Conservation (phyloP, 2,797 vertebrate genomes). For the Austrolebias charrua region DNA sequence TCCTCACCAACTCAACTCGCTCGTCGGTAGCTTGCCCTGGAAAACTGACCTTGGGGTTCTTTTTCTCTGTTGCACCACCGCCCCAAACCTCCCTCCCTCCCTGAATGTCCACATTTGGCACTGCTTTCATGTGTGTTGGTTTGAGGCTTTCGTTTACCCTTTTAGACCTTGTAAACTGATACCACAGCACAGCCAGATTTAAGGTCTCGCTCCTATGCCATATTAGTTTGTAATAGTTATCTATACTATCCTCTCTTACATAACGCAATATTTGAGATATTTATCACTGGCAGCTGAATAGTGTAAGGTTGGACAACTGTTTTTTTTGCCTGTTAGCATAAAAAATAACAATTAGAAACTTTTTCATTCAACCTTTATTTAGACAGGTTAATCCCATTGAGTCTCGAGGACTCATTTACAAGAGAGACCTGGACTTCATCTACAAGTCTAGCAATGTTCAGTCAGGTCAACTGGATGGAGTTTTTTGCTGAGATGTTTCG, state of each 20-base stretch:
- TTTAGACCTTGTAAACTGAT: slow-evolving; percentile 49
- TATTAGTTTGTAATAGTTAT: slow-evolving; percentile 1
- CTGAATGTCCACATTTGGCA: slow-evolving; percentile 49
- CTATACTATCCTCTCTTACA: background rate
- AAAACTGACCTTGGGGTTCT: slow-evolving; percentile 72
- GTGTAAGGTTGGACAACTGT: too few species aligned
- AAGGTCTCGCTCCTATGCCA: slow-evolving; percentile 7
- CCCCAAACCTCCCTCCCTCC: slow-evolving; percentile 27
- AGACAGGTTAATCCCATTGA: too few species aligned
- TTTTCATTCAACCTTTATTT: too few species aligned
- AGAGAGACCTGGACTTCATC: too few species aligned
- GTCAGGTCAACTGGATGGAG: too few species aligned
- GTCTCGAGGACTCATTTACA: too few species aligned
- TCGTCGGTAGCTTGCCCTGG: slow-evolving; percentile 36
- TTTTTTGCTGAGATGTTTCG: too few species aligned
- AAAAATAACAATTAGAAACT: too few species aligned
- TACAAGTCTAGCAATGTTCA: too few species aligned
- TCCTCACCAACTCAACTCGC: slow-evolving; percentile 71
- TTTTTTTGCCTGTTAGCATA: too few species aligned
- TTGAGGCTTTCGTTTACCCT: slow-evolving; percentile 51
- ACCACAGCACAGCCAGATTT: slow-evolving; percentile 29
- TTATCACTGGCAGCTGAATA: too few species aligned
- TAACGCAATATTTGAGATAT: too few species aligned
- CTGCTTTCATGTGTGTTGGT: slow-evolving; percentile 35
- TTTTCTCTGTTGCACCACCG: slow-evolving; percentile 43